phyloP scores from a whole-genome alignment of 1,140 invertebrate species.

The Babylonia areolata region DNA sequence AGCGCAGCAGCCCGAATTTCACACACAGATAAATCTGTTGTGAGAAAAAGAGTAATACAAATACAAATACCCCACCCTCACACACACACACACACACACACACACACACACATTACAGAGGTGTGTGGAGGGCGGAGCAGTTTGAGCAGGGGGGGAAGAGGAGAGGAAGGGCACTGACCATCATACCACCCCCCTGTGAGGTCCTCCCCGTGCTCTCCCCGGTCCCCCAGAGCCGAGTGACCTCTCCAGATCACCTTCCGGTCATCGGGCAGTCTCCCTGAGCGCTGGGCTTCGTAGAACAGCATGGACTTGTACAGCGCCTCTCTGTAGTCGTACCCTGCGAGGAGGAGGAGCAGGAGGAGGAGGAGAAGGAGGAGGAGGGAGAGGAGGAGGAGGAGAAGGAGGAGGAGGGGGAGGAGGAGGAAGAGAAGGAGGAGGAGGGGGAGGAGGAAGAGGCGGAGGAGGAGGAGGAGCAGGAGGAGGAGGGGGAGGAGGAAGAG shows the following conservation, averaged over 20 bases:
- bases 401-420: no score
- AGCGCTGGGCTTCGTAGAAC: slow-evolving; percentile 82
- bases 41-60: background rate
- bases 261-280: slow-evolving; percentile 78
- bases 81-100: background rate
- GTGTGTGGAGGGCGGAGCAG: background rate
- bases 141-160: background rate
- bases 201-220: slow-evolving; percentile 79
- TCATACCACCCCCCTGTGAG: slow-evolving; percentile 83
- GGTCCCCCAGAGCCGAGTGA: slow-evolving; percentile 80
- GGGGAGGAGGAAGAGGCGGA: no score
- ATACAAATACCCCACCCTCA: background rate
- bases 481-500: no score
- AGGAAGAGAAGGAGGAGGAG: no score
- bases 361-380: no score
- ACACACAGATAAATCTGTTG: no score
- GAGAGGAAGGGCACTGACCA: slow-evolving; percentile 72
- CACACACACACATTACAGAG: no score
- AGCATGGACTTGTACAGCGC: slow-evolving; percentile 79
- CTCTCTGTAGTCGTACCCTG: slow-evolving; percentile 77
- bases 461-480: no score
- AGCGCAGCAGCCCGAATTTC: no score
- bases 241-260: slow-evolving; percentile 79
- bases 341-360: no score
- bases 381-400: no score